Evolutionary conservation across 2,113 vertebrate genomes (phyloP).

Genomic region (Coracopsis vasa): DNA sequence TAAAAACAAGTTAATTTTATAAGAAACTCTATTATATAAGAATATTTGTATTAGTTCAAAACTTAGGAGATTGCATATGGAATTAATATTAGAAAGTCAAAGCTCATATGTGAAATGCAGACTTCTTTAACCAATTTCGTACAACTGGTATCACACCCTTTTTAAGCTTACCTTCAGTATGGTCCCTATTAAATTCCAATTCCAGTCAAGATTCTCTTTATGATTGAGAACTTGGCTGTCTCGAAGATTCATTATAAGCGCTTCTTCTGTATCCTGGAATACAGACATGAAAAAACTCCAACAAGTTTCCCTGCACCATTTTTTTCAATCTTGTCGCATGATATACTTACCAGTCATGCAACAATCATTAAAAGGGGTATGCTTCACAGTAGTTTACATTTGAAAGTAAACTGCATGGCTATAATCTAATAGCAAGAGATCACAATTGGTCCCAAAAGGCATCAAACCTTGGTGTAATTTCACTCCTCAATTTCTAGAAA

Average conservation of each 20-base stretch:
- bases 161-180: conserved; percentile 88
- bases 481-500: neutral
- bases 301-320: neutral
- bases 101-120: neutral
- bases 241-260: conserved; percentile 90
- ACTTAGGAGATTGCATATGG: neutral
- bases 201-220: conserved; percentile 97
- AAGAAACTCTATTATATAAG: neutral
- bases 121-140: neutral
- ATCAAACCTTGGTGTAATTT: neutral
- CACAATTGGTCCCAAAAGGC: accelerated
- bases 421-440: neutral
- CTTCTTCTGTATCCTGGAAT: conserved; percentile 93
- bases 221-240: conserved; percentile 97
- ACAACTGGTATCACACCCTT: neutral
- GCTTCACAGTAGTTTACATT: neutral
- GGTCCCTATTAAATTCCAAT: conserved; percentile 96
- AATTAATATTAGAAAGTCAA: neutral
- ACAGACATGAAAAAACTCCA: neutral
- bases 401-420: neutral
- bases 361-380: neutral
- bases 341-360: neutral
- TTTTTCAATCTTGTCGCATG: neutral
- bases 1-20: neutral
- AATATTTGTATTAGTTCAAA: neutral